phyloP scores from a whole-genome alignment of 1,140 invertebrate genomes.

The Drosophila bocki region DNA sequence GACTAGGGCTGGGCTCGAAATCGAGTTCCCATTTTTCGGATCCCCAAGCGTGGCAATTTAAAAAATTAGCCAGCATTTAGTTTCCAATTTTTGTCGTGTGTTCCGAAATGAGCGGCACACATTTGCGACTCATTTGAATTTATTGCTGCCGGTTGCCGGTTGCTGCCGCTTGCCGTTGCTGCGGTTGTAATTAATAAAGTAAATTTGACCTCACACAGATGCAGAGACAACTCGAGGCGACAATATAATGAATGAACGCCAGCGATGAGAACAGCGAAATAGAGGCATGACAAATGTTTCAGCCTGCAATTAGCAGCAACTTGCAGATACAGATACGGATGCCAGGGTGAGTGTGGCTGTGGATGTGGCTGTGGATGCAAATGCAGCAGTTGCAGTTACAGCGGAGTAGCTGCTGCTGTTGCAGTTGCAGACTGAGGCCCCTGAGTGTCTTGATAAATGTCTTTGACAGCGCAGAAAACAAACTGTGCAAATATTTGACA shows the following conservation, averaged over 20 bases:
- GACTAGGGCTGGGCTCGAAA: slow-evolving; percentile 31
- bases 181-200: slow-evolving; percentile 79
- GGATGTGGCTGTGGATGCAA: neutral
- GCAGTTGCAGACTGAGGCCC: slow-evolving; percentile 30
- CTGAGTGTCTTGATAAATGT: slow-evolving; percentile 76
- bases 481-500: slow-evolving; percentile 84
- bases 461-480: slow-evolving; percentile 77
- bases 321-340: slow-evolving; percentile 24
- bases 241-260: slow-evolving; percentile 80
- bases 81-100: slow-evolving; percentile 62
- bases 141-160: slow-evolving; percentile 45
- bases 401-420: neutral
- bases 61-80: slow-evolving; percentile 69
- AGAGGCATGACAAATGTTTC: slow-evolving; percentile 72
- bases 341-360: neutral
- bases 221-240: slow-evolving; percentile 60
- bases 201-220: slow-evolving; percentile 78
- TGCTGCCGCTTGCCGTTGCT: slow-evolving; percentile 36
- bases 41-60: slow-evolving; percentile 46
- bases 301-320: slow-evolving; percentile 71
- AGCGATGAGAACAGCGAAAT: slow-evolving; percentile 56
- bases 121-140: slow-evolving; percentile 74
- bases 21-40: slow-evolving; percentile 36
- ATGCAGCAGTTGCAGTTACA: slow-evolving; percentile 27
- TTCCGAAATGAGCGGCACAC: slow-evolving; percentile 62